phyloP scores from a whole-genome alignment of 2,113 vertebrate genomes.

The Gasterosteus nipponicus region DNA sequence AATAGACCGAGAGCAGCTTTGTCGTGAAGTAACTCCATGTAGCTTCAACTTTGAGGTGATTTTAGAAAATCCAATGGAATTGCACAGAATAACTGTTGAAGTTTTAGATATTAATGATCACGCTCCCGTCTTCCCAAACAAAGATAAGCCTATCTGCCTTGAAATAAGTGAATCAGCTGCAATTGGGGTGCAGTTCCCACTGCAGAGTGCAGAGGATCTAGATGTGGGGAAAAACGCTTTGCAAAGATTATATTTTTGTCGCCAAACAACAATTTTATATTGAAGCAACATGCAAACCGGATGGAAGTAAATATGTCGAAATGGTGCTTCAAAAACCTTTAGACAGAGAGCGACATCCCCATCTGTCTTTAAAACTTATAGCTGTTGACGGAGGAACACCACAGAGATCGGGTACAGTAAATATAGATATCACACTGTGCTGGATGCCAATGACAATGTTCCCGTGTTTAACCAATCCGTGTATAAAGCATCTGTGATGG shows the following conservation, averaged over 20 bases:
- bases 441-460: too few species aligned
- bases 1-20: too few species aligned
- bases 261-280: conserved; percentile 57
- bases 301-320: conserved; percentile 47
- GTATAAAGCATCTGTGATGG: too few species aligned
- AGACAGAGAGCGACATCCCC: conserved; percentile 70
- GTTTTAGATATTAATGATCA: too few species aligned
- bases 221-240: conserved; percentile 9
- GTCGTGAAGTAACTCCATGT: too few species aligned
- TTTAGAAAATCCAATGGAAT: too few species aligned
- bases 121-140: conserved; percentile 48
- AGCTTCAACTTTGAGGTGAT: too few species aligned
- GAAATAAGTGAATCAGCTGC: conserved; percentile 64
- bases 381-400: too few species aligned
- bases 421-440: too few species aligned
- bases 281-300: conserved; percentile 55
- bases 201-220: neutral
- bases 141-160: conserved; percentile 16
- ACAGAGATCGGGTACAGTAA: too few species aligned
- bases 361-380: conserved; percentile 55
- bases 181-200: neutral
- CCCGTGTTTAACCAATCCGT: too few species aligned
- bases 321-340: conserved; percentile 70
- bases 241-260: conserved; percentile 52
- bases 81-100: too few species aligned